These are phyloP conservation scores for Rhynchonycteris naso DNA, from an alignment of 2,797 vertebrate genomes.

Conservation along the genomic window DNA sequence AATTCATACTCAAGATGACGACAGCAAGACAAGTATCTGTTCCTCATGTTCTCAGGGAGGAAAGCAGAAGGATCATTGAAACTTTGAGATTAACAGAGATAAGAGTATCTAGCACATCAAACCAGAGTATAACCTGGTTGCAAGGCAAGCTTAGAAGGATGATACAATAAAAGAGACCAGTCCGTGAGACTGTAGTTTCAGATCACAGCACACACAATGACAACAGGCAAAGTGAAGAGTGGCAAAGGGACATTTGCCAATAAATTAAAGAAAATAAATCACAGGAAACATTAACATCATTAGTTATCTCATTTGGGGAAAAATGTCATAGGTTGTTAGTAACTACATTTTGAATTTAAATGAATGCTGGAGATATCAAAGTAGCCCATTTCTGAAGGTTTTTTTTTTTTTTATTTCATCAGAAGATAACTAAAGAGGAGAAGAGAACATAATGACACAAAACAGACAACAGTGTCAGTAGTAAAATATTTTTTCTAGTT, in stretches of 20 bases:
- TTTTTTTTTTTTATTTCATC: background rate
- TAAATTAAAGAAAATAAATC: background rate
- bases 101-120: background rate
- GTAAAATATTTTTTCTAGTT: background rate
- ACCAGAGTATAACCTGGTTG: background rate
- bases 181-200: background rate
- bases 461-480: background rate
- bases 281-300: background rate
- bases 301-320: background rate
- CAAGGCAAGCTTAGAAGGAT: background rate
- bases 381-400: background rate
- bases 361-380: background rate
- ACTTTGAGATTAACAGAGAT: background rate
- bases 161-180: background rate
- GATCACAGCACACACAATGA: too few relatives aligned
- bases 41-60: background rate
- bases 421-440: background rate
- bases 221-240: background rate
- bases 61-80: constrained; percentile 6
- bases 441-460: background rate
- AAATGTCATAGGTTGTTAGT: background rate
- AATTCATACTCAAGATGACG: constrained; percentile 59
- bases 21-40: constrained; percentile 39
- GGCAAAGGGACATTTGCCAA: background rate
- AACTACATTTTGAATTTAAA: background rate